A percentile compares a stretch with the other conserved stretches of the same genome.
Evolutionary conservation across 1,140 invertebrate species (phyloP).

Genomic region (Apis cerana): DNA sequence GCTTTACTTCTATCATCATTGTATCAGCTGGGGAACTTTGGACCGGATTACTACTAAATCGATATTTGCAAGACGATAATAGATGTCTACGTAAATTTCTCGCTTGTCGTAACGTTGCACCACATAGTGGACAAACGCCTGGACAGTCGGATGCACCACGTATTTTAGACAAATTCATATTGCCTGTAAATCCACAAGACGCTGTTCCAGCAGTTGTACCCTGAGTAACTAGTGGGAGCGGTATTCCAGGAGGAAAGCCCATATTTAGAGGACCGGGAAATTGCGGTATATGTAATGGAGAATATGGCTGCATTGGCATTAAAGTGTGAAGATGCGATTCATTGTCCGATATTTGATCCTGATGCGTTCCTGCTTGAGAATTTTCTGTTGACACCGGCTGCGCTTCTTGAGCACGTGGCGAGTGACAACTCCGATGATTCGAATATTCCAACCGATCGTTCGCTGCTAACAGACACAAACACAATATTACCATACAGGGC

Average conservation of each 20-base stretch:
- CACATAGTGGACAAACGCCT: constrained; percentile 84
- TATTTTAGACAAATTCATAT: constrained; percentile 71
- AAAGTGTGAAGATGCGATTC: constrained; percentile 76
- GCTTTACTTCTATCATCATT: constrained; percentile 75
- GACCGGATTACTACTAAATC: constrained; percentile 70
- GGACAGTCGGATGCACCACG: constrained; percentile 84
- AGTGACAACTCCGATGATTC: constrained; percentile 65
- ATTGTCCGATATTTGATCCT: constrained; percentile 63
- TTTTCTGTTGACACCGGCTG: constrained; percentile 60
- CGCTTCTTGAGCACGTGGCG: constrained; percentile 64
- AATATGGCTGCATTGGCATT: constrained; percentile 78
- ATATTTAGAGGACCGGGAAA: constrained; percentile 70
- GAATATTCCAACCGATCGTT: constrained; percentile 67
- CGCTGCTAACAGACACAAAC: constrained; percentile 78
- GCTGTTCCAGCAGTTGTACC: constrained; percentile 35
- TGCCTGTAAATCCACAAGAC: constrained; percentile 35
- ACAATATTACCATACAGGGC: constrained; percentile 77
- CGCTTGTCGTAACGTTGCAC: constrained; percentile 83
- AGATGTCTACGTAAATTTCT: constrained; percentile 83
- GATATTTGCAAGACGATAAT: constrained; percentile 79
- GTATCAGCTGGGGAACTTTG: constrained; percentile 67
- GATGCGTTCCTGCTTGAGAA: constrained; percentile 55
- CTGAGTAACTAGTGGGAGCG: constrained; percentile 50
- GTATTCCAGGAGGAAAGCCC: constrained; percentile 58
- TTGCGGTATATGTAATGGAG: constrained; percentile 77